Percentiles rank a stretch among this genome's conserved stretches.
phyloP scores from a whole-genome alignment of 2,113 vertebrate species.

The Dicaeum eximium region DNA sequence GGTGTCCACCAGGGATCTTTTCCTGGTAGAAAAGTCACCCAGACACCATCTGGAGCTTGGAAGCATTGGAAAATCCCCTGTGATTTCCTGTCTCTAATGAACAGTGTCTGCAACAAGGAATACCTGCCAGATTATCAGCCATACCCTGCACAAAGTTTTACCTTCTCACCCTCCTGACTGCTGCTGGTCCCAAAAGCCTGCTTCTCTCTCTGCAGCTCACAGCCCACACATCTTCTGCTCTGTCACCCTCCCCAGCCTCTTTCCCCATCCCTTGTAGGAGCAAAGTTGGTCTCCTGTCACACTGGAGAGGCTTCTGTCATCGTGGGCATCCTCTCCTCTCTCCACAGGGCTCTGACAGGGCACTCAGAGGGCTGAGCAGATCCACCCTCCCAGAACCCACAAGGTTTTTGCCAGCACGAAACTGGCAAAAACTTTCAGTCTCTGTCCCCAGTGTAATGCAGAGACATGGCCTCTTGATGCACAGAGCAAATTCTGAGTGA shows the following conservation, averaged over 20 bases:
- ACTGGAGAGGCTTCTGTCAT: neutral
- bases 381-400: neutral
- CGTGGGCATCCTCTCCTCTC: neutral
- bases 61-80: neutral
- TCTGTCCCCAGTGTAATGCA: accelerated
- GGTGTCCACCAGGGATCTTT: neutral
- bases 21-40: neutral
- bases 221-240: neutral
- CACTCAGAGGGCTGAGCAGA: neutral
- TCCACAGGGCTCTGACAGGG: accelerated
- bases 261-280: neutral
- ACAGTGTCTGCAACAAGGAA: neutral
- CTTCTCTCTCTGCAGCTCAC: neutral
- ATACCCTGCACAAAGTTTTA: neutral
- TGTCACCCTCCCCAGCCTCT: neutral
- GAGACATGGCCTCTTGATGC: accelerated
- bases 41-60: neutral
- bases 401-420: neutral
- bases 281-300: neutral
- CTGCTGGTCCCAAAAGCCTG: neutral
- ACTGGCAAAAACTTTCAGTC: neutral
- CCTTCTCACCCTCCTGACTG: neutral
- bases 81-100: neutral
- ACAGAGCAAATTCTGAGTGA: neutral
- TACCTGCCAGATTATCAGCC: neutral